Conservation (phyloP, 2,888 invertebrate genomes). For the Noctuana brunneofusca region DNA sequence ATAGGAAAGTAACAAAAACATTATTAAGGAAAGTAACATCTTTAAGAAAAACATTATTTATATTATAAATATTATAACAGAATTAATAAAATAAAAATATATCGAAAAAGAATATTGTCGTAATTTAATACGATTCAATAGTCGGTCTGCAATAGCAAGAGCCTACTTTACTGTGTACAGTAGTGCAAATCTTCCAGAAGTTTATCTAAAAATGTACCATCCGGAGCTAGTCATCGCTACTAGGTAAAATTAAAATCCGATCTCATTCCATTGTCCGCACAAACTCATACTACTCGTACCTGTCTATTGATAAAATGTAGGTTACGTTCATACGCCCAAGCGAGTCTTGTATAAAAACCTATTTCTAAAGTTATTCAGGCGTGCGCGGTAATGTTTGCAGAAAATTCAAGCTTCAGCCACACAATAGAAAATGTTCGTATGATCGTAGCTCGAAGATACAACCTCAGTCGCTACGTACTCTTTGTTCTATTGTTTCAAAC, state of each 20-base stretch:
- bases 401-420: conserved; percentile 27
- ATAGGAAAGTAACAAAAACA: background rate
- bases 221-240: background rate
- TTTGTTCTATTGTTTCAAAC: conserved; percentile 33
- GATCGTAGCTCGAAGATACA: conserved; percentile 32
- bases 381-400: conserved; percentile 31
- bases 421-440: conserved; percentile 30
- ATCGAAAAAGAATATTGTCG: too few species aligned
- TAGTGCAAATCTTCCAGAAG: background rate
- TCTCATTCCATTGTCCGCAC: conserved; percentile 8
- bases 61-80: too few species aligned
- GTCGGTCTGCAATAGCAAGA: too few species aligned
- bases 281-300: conserved; percentile 6
- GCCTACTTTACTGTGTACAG: too few species aligned
- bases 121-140: too few species aligned
- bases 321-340: conserved; percentile 25
- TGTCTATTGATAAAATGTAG: conserved; percentile 34
- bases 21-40: background rate
- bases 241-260: conserved; percentile 25
- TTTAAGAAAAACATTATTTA: too few species aligned
- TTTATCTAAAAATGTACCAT: background rate
- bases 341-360: conserved; percentile 29
- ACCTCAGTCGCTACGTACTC: conserved; percentile 21
- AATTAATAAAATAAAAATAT: too few species aligned
- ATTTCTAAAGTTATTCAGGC: conserved; percentile 32